These are phyloP conservation scores for Zosterops japonicus DNA, from an alignment of 2,113 vertebrate genomes.

Conservation along the genomic window DNA sequence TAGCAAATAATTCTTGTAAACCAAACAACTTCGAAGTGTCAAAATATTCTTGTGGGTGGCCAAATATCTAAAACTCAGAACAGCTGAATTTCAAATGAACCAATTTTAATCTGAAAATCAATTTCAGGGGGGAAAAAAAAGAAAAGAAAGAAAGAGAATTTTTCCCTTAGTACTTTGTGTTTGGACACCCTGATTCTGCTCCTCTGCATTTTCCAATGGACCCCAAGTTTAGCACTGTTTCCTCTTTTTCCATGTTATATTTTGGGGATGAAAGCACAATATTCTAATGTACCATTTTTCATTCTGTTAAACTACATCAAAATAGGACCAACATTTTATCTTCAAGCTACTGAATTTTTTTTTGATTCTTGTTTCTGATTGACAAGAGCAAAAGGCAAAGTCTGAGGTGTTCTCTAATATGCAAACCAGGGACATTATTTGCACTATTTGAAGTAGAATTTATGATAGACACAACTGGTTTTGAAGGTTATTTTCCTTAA, in stretches of 20 bases:
- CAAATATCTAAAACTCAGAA: neutral
- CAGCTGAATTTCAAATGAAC: neutral
- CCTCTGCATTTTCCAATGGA: rapidly evolving
- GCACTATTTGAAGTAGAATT: neutral
- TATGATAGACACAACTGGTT: neutral
- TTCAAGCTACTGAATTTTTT: neutral
- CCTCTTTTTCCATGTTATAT: rapidly evolving
- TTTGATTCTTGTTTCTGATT: neutral
- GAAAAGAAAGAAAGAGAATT: neutral
- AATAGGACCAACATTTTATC: neutral
- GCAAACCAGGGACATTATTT: neutral
- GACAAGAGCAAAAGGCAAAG: neutral
- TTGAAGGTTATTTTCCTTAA: conserved; percentile 6
- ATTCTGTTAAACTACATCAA: neutral
- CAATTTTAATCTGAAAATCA: neutral
- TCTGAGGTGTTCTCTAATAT: neutral
- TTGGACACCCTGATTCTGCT: neutral
- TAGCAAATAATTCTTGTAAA: neutral
- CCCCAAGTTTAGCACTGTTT: neutral
- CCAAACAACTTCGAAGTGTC: neutral
- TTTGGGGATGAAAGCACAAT: neutral
- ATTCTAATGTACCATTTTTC: neutral
- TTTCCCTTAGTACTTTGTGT: neutral
- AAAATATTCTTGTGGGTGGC: neutral
- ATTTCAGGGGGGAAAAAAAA: rapidly evolving